These are phyloP conservation scores for Arremon brunneinucha DNA, from an alignment of 2,797 vertebrate species.

Conservation along the genomic window DNA sequence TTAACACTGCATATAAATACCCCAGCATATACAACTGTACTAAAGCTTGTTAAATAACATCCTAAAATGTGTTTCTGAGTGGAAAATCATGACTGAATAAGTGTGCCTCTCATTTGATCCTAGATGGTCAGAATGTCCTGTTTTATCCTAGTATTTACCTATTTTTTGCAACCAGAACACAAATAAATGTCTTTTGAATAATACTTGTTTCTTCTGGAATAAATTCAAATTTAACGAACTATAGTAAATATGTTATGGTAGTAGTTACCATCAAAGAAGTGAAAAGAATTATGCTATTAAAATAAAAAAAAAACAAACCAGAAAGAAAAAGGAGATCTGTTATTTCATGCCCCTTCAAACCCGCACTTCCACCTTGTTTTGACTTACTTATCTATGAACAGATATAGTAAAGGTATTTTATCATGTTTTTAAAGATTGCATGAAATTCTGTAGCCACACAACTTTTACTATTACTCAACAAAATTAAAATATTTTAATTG, in stretches of 20 bases:
- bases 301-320: neutral
- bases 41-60: neutral
- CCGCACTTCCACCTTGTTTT: neutral
- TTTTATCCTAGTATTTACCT: neutral
- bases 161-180: neutral
- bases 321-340: neutral
- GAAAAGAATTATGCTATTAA: neutral
- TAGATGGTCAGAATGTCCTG: neutral
- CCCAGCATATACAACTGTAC: neutral
- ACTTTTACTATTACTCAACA: neutral
- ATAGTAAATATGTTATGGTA: neutral
- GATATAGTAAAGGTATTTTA: neutral
- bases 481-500: neutral
- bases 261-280: neutral
- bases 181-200: neutral
- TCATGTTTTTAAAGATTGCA: neutral
- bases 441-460: neutral
- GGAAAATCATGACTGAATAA: neutral
- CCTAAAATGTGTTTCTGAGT: neutral
- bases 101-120: neutral
- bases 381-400: neutral
- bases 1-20: neutral
- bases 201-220: neutral
- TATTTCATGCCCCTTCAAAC: neutral
- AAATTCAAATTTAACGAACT: neutral